These are phyloP conservation scores for Masnerella sp. DNA, from an alignment of 2,888 invertebrate species.

Conservation along the genomic window DNA sequence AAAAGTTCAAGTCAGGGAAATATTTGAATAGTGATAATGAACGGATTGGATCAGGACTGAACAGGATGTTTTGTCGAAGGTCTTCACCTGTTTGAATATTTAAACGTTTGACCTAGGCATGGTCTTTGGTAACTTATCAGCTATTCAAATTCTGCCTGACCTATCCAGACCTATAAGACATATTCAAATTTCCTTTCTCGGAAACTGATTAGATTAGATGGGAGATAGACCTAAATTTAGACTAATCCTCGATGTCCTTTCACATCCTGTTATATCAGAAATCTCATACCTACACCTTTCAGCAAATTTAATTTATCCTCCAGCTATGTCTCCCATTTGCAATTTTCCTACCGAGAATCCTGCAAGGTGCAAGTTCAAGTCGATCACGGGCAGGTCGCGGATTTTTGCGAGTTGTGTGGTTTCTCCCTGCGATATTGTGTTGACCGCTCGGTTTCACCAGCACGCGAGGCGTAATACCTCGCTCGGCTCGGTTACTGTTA, in stretches of 20 bases:
- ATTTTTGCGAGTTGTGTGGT: conserved; percentile 60
- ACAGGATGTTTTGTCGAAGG: conserved; percentile 31
- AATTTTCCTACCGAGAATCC: conserved; percentile 7
- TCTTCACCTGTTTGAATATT: conserved; percentile 55
- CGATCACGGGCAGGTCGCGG: conserved; percentile 66
- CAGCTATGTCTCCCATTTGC: too few relatives aligned
- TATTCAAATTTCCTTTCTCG: too few relatives aligned
- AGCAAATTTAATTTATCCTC: too few relatives aligned
- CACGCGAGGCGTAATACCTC: conserved; percentile 71
- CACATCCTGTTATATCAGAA: too few relatives aligned
- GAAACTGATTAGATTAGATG: too few relatives aligned
- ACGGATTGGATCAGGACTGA: conserved; percentile 17
- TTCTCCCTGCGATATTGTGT: conserved; percentile 39
- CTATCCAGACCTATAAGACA: neutral
- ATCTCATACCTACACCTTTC: too few relatives aligned
- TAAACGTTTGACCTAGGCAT: conserved; percentile 8
- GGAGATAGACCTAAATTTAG: too few relatives aligned
- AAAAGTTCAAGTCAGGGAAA: neutral
- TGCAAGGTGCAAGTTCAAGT: conserved; percentile 71
- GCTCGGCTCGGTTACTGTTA: conserved; percentile 75
- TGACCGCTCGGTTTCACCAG: conserved; percentile 45
- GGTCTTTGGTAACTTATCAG: conserved; percentile 17
- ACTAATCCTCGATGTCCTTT: too few relatives aligned
- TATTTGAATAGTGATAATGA: conserved; percentile 32
- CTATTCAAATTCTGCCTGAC: conserved; percentile 12